These are phyloP conservation scores for Melanotaenia boesemani DNA, from an alignment of 2,797 vertebrate species.

Conservation along the genomic window DNA sequence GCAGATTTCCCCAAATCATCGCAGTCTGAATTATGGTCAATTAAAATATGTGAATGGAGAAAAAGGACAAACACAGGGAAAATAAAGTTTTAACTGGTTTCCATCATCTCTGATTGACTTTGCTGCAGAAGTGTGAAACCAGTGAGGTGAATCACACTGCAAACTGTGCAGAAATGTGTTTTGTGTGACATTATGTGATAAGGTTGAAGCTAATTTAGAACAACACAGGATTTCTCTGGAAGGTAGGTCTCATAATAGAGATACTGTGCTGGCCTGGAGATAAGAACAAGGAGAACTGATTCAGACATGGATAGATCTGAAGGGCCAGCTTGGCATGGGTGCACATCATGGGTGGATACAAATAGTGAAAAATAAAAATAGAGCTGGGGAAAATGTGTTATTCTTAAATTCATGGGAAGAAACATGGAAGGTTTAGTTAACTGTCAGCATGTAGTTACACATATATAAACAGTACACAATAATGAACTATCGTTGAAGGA, in stretches of 20 bases:
- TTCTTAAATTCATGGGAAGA: background rate
- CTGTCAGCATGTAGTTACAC: too few relatives aligned
- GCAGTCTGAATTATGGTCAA: slow-evolving; percentile 36
- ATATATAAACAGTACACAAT: background rate
- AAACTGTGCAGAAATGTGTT: background rate
- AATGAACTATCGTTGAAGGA: background rate
- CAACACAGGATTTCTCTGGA: background rate
- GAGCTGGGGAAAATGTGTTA: fast-evolving
- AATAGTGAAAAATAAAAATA: background rate
- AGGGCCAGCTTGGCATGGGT: background rate
- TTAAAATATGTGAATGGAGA: slow-evolving; percentile 29
- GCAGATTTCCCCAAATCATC: slow-evolving; percentile 30
- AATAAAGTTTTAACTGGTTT: slow-evolving; percentile 35
- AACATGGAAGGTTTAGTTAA: background rate
- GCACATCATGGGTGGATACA: background rate
- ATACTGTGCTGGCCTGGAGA: background rate
- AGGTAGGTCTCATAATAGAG: background rate
- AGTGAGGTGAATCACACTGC: background rate
- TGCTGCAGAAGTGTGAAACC: background rate
- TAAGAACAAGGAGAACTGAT: background rate
- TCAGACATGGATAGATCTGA: slow-evolving; percentile 2
- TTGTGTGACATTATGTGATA: background rate
- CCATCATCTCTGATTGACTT: background rate
- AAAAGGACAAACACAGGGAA: background rate
- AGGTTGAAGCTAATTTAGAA: background rate